Conservation (phyloP, 2,888 invertebrate species). For the Vesta saturnalis region DNA sequence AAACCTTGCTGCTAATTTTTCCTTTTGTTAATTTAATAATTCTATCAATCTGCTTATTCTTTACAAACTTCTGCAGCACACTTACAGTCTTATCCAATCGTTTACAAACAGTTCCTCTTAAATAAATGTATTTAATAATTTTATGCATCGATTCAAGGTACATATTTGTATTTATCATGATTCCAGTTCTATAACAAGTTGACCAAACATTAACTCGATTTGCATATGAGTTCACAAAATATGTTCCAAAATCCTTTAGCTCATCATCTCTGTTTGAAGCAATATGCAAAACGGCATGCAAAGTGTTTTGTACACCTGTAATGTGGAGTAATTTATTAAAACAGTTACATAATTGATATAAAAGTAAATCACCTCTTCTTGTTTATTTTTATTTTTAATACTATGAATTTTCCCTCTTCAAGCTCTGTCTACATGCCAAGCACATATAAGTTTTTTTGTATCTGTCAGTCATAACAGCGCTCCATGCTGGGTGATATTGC, state of each 20-base stretch:
- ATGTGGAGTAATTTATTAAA: too few species aligned
- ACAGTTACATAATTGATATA: too few species aligned
- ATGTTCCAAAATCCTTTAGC: conserved; percentile 5
- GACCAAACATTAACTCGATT: background rate
- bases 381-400: too few species aligned
- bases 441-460: background rate
- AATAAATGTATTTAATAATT: conserved; percentile 1
- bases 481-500: conserved; percentile 3
- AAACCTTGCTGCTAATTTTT: conserved; percentile 3
- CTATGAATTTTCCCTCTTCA: background rate
- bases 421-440: background rate
- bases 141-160: conserved; percentile 3
- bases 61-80: conserved; percentile 1
- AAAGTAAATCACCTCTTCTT: too few species aligned
- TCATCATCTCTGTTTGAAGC: conserved; percentile 5
- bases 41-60: conserved; percentile 1
- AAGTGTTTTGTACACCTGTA: too few species aligned
- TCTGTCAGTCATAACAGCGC: conserved; percentile 3
- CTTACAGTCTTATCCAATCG: conserved; percentile 5
- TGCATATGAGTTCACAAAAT: conserved; percentile 1
- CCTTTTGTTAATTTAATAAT: conserved; percentile 2
- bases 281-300: background rate
- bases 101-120: conserved; percentile 5
- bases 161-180: background rate
- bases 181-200: conserved; percentile 1